A percentile compares a stretch with the other conserved stretches of the same genome.
Evolutionary conservation across 1,140 invertebrate genomes (phyloP).

Genomic region (Anastrepha obliqua): DNA sequence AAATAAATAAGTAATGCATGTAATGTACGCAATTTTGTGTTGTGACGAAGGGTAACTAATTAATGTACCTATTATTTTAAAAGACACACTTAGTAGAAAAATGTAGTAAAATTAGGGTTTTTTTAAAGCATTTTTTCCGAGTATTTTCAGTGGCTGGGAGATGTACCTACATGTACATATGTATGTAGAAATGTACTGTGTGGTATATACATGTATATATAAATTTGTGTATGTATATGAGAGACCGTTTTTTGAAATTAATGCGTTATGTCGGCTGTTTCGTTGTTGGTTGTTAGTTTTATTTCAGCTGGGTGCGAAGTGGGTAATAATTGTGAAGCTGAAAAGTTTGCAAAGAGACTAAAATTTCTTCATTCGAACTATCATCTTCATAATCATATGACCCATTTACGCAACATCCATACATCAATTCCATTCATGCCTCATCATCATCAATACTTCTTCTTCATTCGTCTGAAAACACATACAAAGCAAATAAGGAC

Average conservation of each 20-base stretch:
- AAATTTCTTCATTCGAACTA: background rate
- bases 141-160: conserved; percentile 1
- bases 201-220: too few species aligned
- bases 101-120: background rate
- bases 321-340: background rate
- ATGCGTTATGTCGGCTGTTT: background rate
- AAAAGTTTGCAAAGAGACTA: background rate
- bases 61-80: background rate
- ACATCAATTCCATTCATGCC: background rate
- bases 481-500: conserved; percentile 16
- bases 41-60: background rate
- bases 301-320: background rate
- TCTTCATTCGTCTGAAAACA: conserved; percentile 33
- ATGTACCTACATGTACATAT: too few species aligned
- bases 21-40: background rate
- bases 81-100: background rate
- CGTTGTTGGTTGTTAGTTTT: background rate
- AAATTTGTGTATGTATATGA: too few species aligned
- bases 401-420: conserved; percentile 20
- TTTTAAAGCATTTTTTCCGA: conserved; percentile 2
- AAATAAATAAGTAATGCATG: background rate
- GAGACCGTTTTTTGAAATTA: too few species aligned
- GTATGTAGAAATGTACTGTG: too few species aligned
- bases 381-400: background rate
- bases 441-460: background rate